Evolutionary conservation across 2,113 vertebrate species (phyloP).

Genomic region (Dromiciops gliroides): DNA sequence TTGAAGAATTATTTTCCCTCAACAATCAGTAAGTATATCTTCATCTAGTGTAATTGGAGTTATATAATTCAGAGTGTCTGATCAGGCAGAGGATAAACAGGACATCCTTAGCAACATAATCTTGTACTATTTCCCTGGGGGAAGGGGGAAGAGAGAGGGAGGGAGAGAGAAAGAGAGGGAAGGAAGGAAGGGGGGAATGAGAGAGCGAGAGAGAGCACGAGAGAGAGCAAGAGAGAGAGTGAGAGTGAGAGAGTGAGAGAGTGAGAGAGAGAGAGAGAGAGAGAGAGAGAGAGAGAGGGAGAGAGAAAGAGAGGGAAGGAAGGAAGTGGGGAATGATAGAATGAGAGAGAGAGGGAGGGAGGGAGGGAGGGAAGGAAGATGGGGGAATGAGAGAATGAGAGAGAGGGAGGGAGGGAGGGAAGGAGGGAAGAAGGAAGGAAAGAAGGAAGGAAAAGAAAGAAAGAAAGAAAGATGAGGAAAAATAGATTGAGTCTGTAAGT

Average conservation of each 20-base stretch:
- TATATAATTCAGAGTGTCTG: constrained; percentile 47
- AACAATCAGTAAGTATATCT: constrained; percentile 56
- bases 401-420: no score
- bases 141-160: not conserved
- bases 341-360: not conserved
- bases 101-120: not conserved
- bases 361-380: not conserved
- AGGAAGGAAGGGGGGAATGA: no score
- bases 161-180: no score
- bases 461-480: not conserved
- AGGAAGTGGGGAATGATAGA: no score
- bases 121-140: not conserved
- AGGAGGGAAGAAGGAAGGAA: no score
- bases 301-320: no score
- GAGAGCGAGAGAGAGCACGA: no score
- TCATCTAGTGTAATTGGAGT: constrained; percentile 40
- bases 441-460: not conserved
- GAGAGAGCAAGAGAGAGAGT: not conserved
- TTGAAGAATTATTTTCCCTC: constrained; percentile 45
- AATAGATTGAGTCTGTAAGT: constrained; percentile 35
- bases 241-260: not conserved
- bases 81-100: constrained; percentile 24
- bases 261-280: no score
- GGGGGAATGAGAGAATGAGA: no score
- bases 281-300: no score